Percentiles rank a stretch among this genome's conserved stretches.
These are phyloP conservation scores for Lepidothrix coronata DNA, from an alignment of 2,113 vertebrate species.

Conservation along the genomic window DNA sequence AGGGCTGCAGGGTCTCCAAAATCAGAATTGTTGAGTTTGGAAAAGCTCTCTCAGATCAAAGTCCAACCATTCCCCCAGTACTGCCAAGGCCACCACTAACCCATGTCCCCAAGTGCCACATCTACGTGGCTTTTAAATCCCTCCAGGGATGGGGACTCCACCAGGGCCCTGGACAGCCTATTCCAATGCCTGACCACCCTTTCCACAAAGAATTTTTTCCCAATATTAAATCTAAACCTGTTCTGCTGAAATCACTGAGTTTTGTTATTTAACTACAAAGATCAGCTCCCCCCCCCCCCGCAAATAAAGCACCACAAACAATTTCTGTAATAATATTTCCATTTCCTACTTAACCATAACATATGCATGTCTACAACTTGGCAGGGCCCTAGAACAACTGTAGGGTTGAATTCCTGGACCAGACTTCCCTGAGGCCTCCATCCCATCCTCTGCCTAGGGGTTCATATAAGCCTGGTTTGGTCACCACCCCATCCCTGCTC, in stretches of 20 bases:
- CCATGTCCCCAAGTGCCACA: too few species aligned
- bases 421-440: not conserved
- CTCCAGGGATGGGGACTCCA: not conserved
- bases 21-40: not conserved
- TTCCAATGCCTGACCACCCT: not conserved
- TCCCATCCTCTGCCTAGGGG: not conserved
- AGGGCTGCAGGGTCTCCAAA: not conserved
- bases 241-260: not conserved
- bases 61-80: too few species aligned
- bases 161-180: too few species aligned
- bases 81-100: too few species aligned
- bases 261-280: not conserved
- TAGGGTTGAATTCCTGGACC: not conserved
- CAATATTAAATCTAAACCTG: not conserved
- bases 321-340: not conserved
- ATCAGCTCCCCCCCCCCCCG: not conserved
- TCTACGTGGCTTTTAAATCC: not conserved
- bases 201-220: not conserved
- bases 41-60: too few species aligned
- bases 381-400: not conserved
- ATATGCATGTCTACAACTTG: not conserved
- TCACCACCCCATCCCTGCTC: not conserved
- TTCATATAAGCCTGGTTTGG: not conserved
- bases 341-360: not conserved
- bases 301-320: not conserved